Conservation (phyloP, 2,888 invertebrate species). For the Patella ulyssiponensis region DNA sequence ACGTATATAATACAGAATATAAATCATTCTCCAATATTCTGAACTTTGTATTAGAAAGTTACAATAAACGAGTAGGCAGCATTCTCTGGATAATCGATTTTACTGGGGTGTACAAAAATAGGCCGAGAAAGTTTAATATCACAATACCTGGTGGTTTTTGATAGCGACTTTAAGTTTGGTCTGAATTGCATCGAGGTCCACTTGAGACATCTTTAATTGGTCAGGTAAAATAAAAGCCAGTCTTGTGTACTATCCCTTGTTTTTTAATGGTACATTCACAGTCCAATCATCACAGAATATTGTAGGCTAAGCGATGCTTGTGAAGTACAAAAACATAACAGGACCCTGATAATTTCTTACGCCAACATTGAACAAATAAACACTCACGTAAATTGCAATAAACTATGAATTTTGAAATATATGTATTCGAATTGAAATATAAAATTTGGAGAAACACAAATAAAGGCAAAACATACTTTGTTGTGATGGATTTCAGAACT, state of each 20-base stretch:
- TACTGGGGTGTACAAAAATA: constrained; percentile 23
- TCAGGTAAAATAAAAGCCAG: not conserved
- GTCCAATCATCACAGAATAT: constrained; percentile 3
- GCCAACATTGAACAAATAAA: not conserved
- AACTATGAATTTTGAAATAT: too few species aligned
- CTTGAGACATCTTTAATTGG: constrained; percentile 50
- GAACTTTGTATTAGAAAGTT: constrained; percentile 32
- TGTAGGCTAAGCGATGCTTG: not conserved
- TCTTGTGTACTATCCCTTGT: too few species aligned
- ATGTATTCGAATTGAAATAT: too few species aligned
- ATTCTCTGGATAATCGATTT: constrained; percentile 29
- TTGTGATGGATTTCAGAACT: too few species aligned
- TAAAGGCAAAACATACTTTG: too few species aligned
- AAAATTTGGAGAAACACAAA: too few species aligned
- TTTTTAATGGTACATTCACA: too few species aligned
- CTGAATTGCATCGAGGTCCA: constrained; percentile 65
- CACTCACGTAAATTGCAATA: too few species aligned
- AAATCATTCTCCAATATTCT: too few species aligned
- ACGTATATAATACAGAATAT: too few species aligned
- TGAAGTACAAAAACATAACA: constrained; percentile 25
- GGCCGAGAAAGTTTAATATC: constrained; percentile 35
- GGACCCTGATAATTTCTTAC: constrained; percentile 22
- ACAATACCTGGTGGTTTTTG: constrained; percentile 68
- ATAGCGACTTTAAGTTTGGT: constrained; percentile 66
- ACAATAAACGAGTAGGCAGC: constrained; percentile 21